These are phyloP conservation scores for Oxyteleia sp. DNA, from an alignment of 2,888 invertebrate genomes.

Conservation along the genomic window DNA sequence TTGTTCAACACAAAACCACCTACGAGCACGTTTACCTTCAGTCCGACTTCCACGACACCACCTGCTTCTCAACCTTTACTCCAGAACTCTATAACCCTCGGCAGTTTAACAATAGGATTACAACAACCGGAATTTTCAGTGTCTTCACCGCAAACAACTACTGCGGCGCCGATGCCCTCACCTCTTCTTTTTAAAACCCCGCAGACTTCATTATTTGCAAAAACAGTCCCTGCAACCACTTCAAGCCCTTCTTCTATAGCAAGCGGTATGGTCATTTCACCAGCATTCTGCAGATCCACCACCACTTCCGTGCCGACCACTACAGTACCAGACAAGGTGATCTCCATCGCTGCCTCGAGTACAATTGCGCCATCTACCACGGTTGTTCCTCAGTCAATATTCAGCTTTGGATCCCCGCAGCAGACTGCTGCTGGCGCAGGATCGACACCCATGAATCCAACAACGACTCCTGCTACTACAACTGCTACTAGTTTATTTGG, in stretches of 20 bases:
- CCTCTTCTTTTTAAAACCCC: slow-evolving; percentile 65
- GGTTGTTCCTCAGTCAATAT: background rate
- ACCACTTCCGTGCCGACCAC: slow-evolving; percentile 25
- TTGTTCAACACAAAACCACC: slow-evolving; percentile 32
- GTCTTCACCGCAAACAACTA: slow-evolving; percentile 21
- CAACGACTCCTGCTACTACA: slow-evolving; percentile 12
- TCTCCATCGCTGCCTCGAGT: background rate
- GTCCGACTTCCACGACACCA: background rate
- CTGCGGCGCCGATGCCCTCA: slow-evolving; percentile 46
- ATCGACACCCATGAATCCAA: slow-evolving; percentile 3
- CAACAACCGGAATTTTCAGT: slow-evolving; percentile 69
- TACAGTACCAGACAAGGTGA: slow-evolving; percentile 20
- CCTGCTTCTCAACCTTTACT: slow-evolving; percentile 57
- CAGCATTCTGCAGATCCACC: slow-evolving; percentile 61
- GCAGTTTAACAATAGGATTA: slow-evolving; percentile 72
- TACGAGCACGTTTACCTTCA: slow-evolving; percentile 30
- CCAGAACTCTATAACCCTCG: slow-evolving; percentile 73
- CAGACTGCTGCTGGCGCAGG: background rate
- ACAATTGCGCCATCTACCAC: slow-evolving; percentile 10
- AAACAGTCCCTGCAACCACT: slow-evolving; percentile 57
- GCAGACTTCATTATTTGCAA: slow-evolving; percentile 65
- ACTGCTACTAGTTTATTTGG: slow-evolving; percentile 1
- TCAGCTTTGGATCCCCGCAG: slow-evolving; percentile 10
- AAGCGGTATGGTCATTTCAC: slow-evolving; percentile 66
- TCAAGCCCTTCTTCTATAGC: slow-evolving; percentile 68